A percentile compares a stretch with the other conserved stretches of the same genome.
Evolutionary conservation across 2,888 invertebrate species (phyloP).

Genomic region (Eupithecia exiguata): DNA sequence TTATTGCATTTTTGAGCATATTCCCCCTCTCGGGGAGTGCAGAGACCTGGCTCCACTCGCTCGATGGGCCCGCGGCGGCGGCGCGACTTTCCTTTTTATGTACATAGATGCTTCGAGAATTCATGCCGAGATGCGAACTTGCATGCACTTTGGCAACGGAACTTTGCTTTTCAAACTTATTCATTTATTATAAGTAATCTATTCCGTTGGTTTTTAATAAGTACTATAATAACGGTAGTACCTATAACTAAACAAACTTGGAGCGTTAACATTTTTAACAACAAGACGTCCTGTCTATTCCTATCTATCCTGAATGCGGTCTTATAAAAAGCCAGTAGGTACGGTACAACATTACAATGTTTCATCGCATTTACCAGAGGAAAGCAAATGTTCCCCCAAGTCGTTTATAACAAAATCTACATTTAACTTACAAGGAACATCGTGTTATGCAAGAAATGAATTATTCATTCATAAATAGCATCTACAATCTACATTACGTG

Average conservation of each 20-base stretch:
- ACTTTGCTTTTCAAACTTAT: slow-evolving; percentile 4
- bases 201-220: background rate
- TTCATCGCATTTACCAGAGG: slow-evolving; percentile 16
- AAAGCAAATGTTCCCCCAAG: slow-evolving; percentile 20
- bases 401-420: slow-evolving; percentile 26
- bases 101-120: slow-evolving; percentile 38
- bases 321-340: slow-evolving; percentile 8
- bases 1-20: slow-evolving; percentile 63
- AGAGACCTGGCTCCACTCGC: slow-evolving; percentile 30
- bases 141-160: slow-evolving; percentile 15
- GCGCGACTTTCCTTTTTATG: slow-evolving; percentile 36
- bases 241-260: background rate
- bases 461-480: slow-evolving; percentile 35
- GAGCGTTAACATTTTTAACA: background rate
- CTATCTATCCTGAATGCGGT: slow-evolving; percentile 5
- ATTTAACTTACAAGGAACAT: slow-evolving; percentile 31
- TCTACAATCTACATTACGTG: slow-evolving; percentile 22
- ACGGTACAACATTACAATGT: slow-evolving; percentile 10
- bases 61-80: slow-evolving; percentile 24
- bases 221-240: background rate
- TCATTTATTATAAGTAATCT: background rate
- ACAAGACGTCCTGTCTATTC: background rate
- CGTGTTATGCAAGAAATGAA: slow-evolving; percentile 29
- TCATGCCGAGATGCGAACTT: slow-evolving; percentile 21
- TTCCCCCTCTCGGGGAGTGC: slow-evolving; percentile 28